phyloP scores from a whole-genome alignment of 2,113 vertebrate species.

The Lathamus discolor region DNA sequence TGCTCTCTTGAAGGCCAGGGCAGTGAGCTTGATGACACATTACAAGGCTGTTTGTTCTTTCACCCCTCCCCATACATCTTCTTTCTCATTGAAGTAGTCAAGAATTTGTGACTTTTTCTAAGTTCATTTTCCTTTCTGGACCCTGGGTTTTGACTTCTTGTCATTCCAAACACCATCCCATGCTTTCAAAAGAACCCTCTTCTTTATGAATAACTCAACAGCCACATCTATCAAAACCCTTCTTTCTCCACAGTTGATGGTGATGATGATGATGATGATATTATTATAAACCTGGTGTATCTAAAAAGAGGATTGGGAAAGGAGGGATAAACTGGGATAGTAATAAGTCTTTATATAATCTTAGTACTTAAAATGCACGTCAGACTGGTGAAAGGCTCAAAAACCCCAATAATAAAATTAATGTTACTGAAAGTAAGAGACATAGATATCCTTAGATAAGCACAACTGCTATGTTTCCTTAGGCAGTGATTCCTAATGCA shows the following conservation, averaged over 20 bases:
- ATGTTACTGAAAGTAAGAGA: not conserved
- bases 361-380: not conserved
- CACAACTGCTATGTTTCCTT: not conserved
- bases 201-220: not conserved
- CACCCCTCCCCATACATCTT: not conserved
- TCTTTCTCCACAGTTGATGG: not conserved
- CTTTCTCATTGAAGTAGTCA: not conserved
- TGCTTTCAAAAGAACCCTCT: not conserved
- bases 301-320: not conserved
- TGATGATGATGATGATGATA: not conserved
- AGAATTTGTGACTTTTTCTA: not conserved
- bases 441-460: not conserved
- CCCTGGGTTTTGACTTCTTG: not conserved
- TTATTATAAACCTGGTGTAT: not conserved
- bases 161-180: not conserved
- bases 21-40: not conserved
- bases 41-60: not conserved
- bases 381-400: not conserved
- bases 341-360: not conserved
- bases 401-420: not conserved
- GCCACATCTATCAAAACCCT: not conserved
- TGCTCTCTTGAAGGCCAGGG: too few species aligned
- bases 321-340: not conserved
- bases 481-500: not conserved
- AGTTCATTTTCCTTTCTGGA: not conserved